Evolutionary conservation across 2,888 invertebrate genomes (phyloP), one percentile per base, ranked within the genome.

Genomic region (Deilephila porcellus): DNA sequence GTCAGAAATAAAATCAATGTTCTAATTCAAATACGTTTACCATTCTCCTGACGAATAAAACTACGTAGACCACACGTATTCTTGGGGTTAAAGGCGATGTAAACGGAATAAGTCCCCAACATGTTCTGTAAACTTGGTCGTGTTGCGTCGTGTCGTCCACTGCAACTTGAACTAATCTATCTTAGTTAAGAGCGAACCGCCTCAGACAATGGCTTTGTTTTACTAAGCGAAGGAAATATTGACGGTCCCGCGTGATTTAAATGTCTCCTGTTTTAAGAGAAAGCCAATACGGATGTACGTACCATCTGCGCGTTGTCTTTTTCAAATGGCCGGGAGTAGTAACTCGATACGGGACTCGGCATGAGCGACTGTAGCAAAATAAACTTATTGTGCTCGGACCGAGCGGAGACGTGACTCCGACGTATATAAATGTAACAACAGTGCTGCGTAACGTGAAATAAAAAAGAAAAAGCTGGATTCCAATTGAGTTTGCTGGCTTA

Each of bases 251-350:
- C 87, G 91, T 88, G 93, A 92, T 92, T 93, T 91, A 91, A 92
- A 93, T 90, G 89, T 91, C 88, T 91, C 88, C 88, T 90, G 90
- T 94, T 94, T 93, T 92, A 92, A 93, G 89, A 93, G 93, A 92
- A 93, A 93, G 88, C 89, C 87, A 92, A 93, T 91, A 93, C 92
- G 90, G 91, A 90, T 88, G 91, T 88, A 85, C 83, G 86, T 85
- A 88, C 90, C 93, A 91, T 93, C 87, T 92, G 92, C 85, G 86
- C 90, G 92, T 91, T 93, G 91, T 93, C 92, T 91, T 90, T 90
- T 90, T 89, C 88, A 90, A 92, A 93, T 91, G 88, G 91, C 83
- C 87, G 87, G 85, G 88, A 89, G 87, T 85, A 85, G 93, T 90
- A 93, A 94, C 90, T 86, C 81, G 88, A 94, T 91, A 89, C 85